These are phyloP conservation scores for Furcifer pardalis DNA, from an alignment of 2,797 vertebrate species.

Conservation along the genomic window DNA sequence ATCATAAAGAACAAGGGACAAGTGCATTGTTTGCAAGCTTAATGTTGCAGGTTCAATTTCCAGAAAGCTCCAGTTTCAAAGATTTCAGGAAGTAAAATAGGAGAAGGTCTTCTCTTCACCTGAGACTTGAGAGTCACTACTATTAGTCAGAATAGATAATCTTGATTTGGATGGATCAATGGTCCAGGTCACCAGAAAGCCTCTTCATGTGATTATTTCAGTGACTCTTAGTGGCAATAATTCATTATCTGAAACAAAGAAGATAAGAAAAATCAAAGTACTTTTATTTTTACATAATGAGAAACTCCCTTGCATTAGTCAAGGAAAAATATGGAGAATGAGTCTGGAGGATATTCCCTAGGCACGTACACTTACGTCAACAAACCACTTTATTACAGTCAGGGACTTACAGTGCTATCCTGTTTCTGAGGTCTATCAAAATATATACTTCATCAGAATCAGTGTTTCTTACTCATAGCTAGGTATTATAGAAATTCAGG, in stretches of 20 bases:
- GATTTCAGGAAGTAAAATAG: background rate
- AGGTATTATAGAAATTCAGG: background rate
- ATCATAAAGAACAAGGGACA: background rate
- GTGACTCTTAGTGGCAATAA: background rate
- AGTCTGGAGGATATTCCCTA: background rate
- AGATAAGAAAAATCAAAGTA: slow-evolving; percentile 21
- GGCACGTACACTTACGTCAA: background rate
- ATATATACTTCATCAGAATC: background rate
- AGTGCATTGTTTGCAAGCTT: background rate
- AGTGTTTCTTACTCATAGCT: background rate
- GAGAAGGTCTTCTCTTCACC: background rate
- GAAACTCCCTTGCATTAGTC: slow-evolving; percentile 24
- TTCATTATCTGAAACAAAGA: background rate
- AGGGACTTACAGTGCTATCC: background rate
- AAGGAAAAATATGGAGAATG: background rate
- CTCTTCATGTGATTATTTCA: background rate
- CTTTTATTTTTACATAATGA: slow-evolving; percentile 18
- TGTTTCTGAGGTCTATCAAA: background rate
- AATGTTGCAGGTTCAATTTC: background rate
- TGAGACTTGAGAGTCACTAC: background rate
- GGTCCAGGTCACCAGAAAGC: background rate
- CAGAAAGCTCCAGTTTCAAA: background rate
- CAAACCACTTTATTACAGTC: background rate
- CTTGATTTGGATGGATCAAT: background rate
- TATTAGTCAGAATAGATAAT: background rate